A percentile compares a stretch with the other conserved stretches of the same genome.
Evolutionary conservation across 2,888 invertebrate genomes (phyloP).

Genomic region (Selenia dentaria): DNA sequence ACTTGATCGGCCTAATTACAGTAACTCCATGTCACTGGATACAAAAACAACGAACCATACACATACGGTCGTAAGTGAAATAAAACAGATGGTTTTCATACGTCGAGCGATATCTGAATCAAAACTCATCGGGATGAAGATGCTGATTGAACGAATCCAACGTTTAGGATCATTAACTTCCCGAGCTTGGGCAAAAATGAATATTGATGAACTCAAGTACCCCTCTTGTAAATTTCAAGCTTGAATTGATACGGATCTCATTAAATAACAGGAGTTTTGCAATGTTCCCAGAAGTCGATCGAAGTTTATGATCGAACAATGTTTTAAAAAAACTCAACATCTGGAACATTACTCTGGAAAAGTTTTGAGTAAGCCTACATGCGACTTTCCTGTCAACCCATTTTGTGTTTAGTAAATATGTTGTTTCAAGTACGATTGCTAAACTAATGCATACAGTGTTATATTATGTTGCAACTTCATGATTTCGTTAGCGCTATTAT

Average conservation of each 20-base stretch:
- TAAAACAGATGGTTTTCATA: slow-evolving; percentile 19
- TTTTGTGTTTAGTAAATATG: too few species aligned
- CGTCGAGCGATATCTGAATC: too few species aligned
- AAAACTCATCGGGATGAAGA: background rate
- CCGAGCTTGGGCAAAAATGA: slow-evolving; percentile 29
- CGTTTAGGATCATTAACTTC: slow-evolving; percentile 30
- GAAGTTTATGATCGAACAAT: slow-evolving; percentile 3
- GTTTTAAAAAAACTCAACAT: slow-evolving; percentile 1
- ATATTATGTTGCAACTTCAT: too few species aligned
- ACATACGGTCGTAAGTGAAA: slow-evolving; percentile 2
- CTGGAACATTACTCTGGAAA: slow-evolving; percentile 1
- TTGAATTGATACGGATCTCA: slow-evolving; percentile 19
- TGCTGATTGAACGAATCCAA: slow-evolving; percentile 6
- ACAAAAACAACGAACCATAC: slow-evolving; percentile 2
- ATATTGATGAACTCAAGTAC: slow-evolving; percentile 26
- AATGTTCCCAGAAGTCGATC: slow-evolving; percentile 11
- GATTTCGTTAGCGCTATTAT: too few species aligned
- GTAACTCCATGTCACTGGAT: slow-evolving; percentile 2
- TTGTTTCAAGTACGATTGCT: too few species aligned
- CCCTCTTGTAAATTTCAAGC: slow-evolving; percentile 26
- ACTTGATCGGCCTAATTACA: slow-evolving; percentile 5
- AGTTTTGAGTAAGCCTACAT: background rate
- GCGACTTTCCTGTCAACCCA: too few species aligned
- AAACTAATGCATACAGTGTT: too few species aligned
- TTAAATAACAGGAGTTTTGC: slow-evolving; percentile 14